phyloP scores from a whole-genome alignment of 2,113 vertebrate genomes.

The Menidia beryllina region DNA sequence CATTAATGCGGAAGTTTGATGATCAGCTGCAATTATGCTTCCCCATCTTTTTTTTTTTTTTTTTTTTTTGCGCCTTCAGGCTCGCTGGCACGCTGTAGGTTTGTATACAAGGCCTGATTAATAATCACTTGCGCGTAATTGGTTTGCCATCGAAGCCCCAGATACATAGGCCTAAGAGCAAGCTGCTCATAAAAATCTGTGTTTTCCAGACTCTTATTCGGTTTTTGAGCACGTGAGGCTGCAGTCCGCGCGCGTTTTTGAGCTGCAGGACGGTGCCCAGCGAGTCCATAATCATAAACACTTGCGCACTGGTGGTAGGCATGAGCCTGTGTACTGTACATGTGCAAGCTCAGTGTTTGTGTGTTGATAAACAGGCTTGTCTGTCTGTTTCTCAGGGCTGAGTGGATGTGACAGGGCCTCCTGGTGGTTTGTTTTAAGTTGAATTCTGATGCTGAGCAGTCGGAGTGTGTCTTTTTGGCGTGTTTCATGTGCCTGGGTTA shows the following conservation, averaged over 20 bases:
- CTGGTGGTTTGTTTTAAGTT: slow-evolving; percentile 80
- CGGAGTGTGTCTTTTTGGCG: slow-evolving; percentile 34
- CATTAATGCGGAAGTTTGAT: slow-evolving; percentile 74
- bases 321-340: slow-evolving; percentile 54
- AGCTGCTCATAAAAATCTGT: slow-evolving; percentile 6
- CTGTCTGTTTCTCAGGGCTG: slow-evolving; percentile 68
- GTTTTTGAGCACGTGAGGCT: background rate
- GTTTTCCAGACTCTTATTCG: background rate
- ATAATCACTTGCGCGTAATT: slow-evolving; percentile 42
- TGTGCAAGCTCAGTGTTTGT: slow-evolving; percentile 49
- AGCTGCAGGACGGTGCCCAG: slow-evolving; percentile 45
- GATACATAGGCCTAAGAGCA: no score
- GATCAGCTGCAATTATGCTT: slow-evolving; percentile 72
- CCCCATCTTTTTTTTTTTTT: no score
- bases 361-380: slow-evolving; percentile 77
- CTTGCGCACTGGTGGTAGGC: slow-evolving; percentile 35
- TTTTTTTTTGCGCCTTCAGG: slow-evolving; percentile 60
- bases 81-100: slow-evolving; percentile 38
- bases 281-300: slow-evolving; percentile 63
- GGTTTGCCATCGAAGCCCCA: slow-evolving; percentile 34
- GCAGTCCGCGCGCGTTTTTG: slow-evolving; percentile 3
- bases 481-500: slow-evolving; percentile 38
- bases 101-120: slow-evolving; percentile 36
- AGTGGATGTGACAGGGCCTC: slow-evolving; percentile 75
- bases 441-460: slow-evolving; percentile 68